Base-by-base conservation (phyloP, 30 jellyfish, hydroid and myxozoan genomes). In the Hydra vulgaris region DNA sequence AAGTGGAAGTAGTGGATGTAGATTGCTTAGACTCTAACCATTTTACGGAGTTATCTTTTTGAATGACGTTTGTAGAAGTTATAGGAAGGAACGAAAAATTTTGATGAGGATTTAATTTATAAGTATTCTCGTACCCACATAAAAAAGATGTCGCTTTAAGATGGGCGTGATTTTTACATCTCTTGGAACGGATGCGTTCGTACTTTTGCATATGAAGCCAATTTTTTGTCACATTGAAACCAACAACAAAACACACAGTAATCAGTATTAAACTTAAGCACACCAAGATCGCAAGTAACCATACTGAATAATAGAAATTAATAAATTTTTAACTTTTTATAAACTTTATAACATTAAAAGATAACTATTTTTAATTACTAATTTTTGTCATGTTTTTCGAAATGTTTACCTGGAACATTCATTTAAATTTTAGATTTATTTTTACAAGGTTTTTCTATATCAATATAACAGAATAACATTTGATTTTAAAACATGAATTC, bases 81-180 rank as follows among this genome's bases (percentile, higher is more conserved):
- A 81, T 7, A 15, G 86, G 88, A 81, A 81, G 18, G 56, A 79
- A 26, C 8, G 76, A 21, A 23, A 68, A 20, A 8, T 23, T 20
- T 1, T 68, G 25, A 56, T 56, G 71, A 17, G 71, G n/a, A 68
- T 20, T 23, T 23, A 68, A 20, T 23, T 15, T 68, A 20, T 56
- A 54, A 56, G 53, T n/a, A 3, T 15, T 21, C 23, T 54, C 83
- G 66, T 66, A 0, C 12, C 67, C 84, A n/a, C 67, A 18, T 21
- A 79, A 79, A 26, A 23, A 79, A 17, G 86, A 85, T 17, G 83
- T 67, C 16, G 83, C 52, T 66, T 79, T 79, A 0, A 82, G 83
- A 22, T 40, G 86, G 8, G 68, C 83, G 18, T 66, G 69, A 16
- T 22, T 56, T 21, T 56, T 22, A 25, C 68, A 53, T 76, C 56